A percentile compares a stretch with the other conserved stretches of the same genome.
phyloP scores from a whole-genome alignment of 2,113 vertebrate species.

The Butastur rufipennis region DNA sequence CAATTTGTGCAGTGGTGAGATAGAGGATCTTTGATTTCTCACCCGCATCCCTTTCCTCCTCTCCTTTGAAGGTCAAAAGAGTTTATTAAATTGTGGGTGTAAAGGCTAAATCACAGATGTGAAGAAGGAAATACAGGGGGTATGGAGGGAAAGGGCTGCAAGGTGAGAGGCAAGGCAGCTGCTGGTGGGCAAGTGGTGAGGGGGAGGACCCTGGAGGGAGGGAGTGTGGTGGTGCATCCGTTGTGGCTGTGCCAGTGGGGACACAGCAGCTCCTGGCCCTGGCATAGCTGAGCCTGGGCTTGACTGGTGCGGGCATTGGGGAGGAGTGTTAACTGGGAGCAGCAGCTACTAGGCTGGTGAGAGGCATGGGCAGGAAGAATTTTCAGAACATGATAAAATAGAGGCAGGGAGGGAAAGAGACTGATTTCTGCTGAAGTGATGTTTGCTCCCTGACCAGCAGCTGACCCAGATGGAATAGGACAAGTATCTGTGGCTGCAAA shows the following conservation, averaged over 20 bases:
- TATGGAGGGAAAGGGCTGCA: neutral
- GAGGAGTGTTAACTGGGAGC: neutral
- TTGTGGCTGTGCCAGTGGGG: neutral
- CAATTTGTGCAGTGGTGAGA: neutral
- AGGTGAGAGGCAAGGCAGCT: neutral
- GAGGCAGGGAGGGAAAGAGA: neutral
- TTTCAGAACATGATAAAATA: neutral
- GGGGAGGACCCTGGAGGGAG: neutral
- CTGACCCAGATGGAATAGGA: neutral
- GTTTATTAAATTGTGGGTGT: neutral
- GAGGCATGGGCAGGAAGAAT: neutral
- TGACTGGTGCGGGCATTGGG: rapidly evolving
- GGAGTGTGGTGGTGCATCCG: rapidly evolving
- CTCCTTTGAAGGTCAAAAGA: neutral
- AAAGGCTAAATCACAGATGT: neutral
- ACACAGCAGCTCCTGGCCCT: neutral
- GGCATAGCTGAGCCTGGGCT: neutral
- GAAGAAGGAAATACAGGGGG: neutral
- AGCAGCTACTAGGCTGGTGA: neutral
- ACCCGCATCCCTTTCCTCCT: neutral
- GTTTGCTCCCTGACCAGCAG: neutral
- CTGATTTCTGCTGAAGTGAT: neutral
- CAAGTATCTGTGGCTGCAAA: neutral
- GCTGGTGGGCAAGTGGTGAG: neutral
- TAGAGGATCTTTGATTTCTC: neutral